Evolutionary conservation across 1,140 invertebrate species (phyloP).

Genomic region (Galendromus occidentalis): DNA sequence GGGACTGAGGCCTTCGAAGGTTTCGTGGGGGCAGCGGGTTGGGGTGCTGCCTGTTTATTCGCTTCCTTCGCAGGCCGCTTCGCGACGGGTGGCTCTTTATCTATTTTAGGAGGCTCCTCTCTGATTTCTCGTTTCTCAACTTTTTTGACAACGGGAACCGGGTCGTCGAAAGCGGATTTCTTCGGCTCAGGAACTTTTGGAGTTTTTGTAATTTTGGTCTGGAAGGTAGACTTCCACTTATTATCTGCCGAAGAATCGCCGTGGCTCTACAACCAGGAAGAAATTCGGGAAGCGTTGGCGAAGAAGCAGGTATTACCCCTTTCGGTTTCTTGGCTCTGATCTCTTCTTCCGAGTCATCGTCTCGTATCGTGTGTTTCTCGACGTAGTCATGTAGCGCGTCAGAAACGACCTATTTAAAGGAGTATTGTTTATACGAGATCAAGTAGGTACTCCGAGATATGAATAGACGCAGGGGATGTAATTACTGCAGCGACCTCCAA

Average conservation of each 20-base stretch:
- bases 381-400: not conserved
- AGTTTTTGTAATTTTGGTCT: not conserved
- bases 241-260: too few relatives aligned
- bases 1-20: not conserved
- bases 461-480: not conserved
- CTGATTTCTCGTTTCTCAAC: not conserved
- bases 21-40: not conserved
- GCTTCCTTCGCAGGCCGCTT: not conserved
- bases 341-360: not conserved
- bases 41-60: not conserved
- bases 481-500: not conserved
- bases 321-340: not conserved
- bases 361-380: not conserved
- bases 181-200: not conserved
- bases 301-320: not conserved
- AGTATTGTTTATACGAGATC: not conserved
- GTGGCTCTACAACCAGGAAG: too few relatives aligned
- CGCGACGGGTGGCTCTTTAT: not conserved
- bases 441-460: not conserved
- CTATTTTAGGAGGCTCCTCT: not conserved
- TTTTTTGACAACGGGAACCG: not conserved
- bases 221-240: not conserved
- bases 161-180: slow-evolving; percentile 6
- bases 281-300: not conserved
- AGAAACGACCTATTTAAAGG: not conserved